phyloP scores from a whole-genome alignment of 2,113 vertebrate species.

The Corapipo altera region DNA sequence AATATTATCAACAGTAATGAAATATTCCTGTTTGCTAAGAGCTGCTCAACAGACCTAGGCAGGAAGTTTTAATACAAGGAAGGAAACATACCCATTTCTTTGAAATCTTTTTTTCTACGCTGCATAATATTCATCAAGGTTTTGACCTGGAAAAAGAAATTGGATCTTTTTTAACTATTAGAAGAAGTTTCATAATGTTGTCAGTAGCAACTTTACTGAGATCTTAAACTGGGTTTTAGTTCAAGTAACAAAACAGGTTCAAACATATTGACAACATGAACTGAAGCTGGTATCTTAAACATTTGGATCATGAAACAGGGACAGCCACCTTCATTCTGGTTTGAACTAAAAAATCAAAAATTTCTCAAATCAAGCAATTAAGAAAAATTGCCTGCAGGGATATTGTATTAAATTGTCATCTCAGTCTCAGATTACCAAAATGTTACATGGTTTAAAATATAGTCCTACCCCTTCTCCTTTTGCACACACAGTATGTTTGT shows the following conservation, averaged over 20 bases:
- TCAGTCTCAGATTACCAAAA: not conserved
- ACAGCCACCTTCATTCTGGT: not conserved
- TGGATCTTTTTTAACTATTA: not conserved
- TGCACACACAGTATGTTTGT: too few relatives aligned
- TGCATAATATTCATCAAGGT: not conserved
- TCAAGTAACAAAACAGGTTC: not conserved
- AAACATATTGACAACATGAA: not conserved
- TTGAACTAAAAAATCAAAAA: not conserved
- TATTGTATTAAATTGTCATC: rapidly evolving
- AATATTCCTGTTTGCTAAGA: not conserved
- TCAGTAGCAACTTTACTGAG: not conserved
- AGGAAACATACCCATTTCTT: not conserved
- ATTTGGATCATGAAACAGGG: not conserved
- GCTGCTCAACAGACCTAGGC: not conserved
- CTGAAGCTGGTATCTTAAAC: rapidly evolving
- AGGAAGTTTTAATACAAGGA: not conserved
- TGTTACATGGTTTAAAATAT: not conserved
- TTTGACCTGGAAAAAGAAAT: not conserved
- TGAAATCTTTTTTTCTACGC: not conserved
- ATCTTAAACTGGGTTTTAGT: not conserved
- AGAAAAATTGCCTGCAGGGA: not conserved
- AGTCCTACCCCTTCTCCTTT: not conserved
- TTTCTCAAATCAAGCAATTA: not conserved
- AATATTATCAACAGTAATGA: not conserved
- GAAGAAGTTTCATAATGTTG: not conserved